These are phyloP conservation scores for Agrochola litura DNA, from an alignment of 2,888 invertebrate genomes.

Conservation along the genomic window DNA sequence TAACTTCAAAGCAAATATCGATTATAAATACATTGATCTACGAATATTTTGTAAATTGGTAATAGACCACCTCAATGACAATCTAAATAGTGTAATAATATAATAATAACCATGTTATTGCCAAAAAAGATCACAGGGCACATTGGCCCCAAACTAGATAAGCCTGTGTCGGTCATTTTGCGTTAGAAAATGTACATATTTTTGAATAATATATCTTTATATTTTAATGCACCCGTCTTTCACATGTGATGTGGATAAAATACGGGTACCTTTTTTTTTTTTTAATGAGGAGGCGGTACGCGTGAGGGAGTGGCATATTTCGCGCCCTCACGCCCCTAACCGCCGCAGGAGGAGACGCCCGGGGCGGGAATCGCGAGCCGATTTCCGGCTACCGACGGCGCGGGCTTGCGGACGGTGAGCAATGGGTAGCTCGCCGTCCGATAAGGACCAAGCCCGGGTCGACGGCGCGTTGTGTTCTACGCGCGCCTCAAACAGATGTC, in stretches of 20 bases:
- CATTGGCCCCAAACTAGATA: background rate
- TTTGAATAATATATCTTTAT: conserved; percentile 9
- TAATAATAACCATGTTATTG: background rate
- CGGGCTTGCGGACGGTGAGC: no score
- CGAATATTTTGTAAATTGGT: background rate
- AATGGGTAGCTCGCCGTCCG: no score
- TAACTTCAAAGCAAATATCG: conserved; percentile 38
- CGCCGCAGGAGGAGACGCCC: no score
- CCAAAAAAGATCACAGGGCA: background rate
- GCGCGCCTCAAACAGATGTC: no score
- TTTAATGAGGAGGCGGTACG: no score
- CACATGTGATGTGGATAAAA: conserved; percentile 26
- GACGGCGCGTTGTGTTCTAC: no score
- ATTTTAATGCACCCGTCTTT: conserved; percentile 4
- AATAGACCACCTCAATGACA: background rate
- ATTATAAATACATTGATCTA: conserved; percentile 10
- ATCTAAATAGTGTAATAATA: conserved; percentile 9
- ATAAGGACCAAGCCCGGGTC: no score
- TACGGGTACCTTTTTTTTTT: no score
- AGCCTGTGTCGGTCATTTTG: conserved; percentile 3
- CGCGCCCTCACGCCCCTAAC: no score
- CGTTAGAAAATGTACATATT: conserved; percentile 37
- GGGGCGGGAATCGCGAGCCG: no score
- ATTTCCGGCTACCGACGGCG: no score
- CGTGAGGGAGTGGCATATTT: no score